Base-by-base conservation (phyloP, 2,888 invertebrate genomes). In the Scaptodrosophila latifasciaeformis region DNA sequence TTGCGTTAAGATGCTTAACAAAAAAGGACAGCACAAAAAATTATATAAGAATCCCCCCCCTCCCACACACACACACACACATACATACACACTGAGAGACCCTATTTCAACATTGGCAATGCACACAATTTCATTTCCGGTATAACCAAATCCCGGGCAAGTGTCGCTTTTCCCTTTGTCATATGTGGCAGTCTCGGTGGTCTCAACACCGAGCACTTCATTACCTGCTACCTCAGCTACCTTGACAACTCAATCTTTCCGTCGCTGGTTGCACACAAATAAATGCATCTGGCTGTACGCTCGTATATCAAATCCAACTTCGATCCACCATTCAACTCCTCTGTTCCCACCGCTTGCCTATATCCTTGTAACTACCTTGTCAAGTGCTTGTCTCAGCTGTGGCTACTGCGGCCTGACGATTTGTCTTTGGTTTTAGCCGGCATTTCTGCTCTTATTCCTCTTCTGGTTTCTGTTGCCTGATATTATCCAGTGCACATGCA, bases 61-160 rank as follows among this genome's bases (percentile, higher is more conserved):
- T n/a, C n/a, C n/a, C n/a, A n/a, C n/a, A n/a, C n/a, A n/a, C n/a
- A n/a, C n/a, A n/a, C n/a, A n/a, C n/a, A n/a, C n/a, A n/a, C n/a
- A n/a, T n/a, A n/a, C n/a, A n/a, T n/a, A n/a, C n/a, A n/a, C n/a
- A n/a, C n/a, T n/a, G n/a, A n/a, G n/a, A n/a, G n/a, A n/a, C n/a
- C n/a, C n/a, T n/a, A n/a, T n/a, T n/a, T n/a, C n/a, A n/a, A n/a
- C n/a, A n/a, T n/a, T n/a, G n/a, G n/a, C n/a, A n/a, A n/a, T n/a
- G n/a, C n/a, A 61, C 46, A 69, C 50, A 57, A 77, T 77, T 70
- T 70, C 78, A 71, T 77, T 74, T 77, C 40, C 42, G 48, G 43
- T 13, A 59, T 51, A 47, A 57, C 55, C 46, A 57, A 61, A 57
- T 57, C 44, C 55, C 35, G 46, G 37, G 17, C 17, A 39, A 31